These are phyloP conservation scores for Syngnathoides biaculeatus DNA, from an alignment of 2,113 vertebrate genomes.

Conservation along the genomic window DNA sequence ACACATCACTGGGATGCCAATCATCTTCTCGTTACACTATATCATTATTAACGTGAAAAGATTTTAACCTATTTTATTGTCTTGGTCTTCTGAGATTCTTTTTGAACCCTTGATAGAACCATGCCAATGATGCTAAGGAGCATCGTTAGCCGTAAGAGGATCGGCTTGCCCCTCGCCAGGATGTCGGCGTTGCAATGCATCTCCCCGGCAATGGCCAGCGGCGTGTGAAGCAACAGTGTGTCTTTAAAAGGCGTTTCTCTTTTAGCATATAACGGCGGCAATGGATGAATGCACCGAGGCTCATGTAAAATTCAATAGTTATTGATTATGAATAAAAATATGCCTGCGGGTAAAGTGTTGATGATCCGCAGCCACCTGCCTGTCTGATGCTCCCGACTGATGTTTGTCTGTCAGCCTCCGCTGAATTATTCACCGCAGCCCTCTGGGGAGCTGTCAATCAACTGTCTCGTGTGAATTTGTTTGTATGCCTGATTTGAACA, in stretches of 20 bases:
- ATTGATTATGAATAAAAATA: slow-evolving; percentile 59
- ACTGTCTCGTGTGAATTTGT: slow-evolving; percentile 19
- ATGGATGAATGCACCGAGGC: slow-evolving; percentile 23
- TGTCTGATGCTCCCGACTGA: slow-evolving; percentile 10
- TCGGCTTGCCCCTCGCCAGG: not conserved
- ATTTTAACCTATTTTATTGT: too few species aligned
- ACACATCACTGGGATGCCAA: too few species aligned
- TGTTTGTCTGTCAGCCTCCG: slow-evolving; percentile 42
- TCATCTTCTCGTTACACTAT: too few species aligned
- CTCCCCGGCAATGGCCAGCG: not conserved
- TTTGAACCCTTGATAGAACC: not conserved
- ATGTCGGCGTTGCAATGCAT: not conserved
- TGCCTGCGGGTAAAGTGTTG: slow-evolving; percentile 40
- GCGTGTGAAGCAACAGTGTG: slow-evolving; percentile 11
- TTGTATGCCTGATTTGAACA: slow-evolving; percentile 2
- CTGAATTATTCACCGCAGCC: slow-evolving; percentile 58
- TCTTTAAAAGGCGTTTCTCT: slow-evolving; percentile 24
- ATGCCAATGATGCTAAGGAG: not conserved
- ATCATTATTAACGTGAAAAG: too few species aligned
- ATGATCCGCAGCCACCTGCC: slow-evolving; percentile 36
- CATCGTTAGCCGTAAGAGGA: not conserved
- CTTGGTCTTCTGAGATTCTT: not conserved
- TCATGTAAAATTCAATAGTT: slow-evolving; percentile 54
- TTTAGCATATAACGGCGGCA: slow-evolving; percentile 37
- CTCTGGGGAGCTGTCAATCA: slow-evolving; percentile 65